phyloP scores from a whole-genome alignment of 2,888 invertebrate species.

The Eustalomyia histrio region DNA sequence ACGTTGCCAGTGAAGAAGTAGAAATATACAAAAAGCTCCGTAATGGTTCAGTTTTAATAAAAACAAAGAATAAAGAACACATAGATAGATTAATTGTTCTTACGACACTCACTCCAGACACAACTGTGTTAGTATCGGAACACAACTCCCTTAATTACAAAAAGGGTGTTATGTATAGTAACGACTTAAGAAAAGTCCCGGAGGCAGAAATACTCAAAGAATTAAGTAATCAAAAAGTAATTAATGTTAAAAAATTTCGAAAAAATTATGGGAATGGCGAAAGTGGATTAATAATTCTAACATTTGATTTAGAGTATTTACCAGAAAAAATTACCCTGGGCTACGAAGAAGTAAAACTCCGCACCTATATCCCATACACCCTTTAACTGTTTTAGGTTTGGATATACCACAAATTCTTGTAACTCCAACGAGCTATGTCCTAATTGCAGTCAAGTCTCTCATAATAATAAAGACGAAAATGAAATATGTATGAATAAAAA shows the following conservation, averaged over 20 bases:
- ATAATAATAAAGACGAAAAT: slow-evolving; percentile 9
- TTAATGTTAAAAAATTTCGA: slow-evolving; percentile 49
- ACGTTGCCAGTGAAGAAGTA: slow-evolving; percentile 17
- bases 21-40: slow-evolving; percentile 32
- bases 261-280: neutral
- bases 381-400: slow-evolving; percentile 10
- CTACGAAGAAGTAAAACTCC: neutral
- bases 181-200: neutral
- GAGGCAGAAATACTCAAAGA: slow-evolving; percentile 30
- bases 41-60: slow-evolving; percentile 41
- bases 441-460: slow-evolving; percentile 12
- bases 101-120: neutral
- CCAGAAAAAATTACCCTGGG: neutral
- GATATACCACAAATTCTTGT: slow-evolving; percentile 3
- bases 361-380: slow-evolving; percentile 20
- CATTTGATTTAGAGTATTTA: neutral
- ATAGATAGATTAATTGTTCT: slow-evolving; percentile 20
- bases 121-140: slow-evolving; percentile 12
- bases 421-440: neutral
- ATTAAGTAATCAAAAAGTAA: slow-evolving; percentile 46
- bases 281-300: slow-evolving; percentile 2
- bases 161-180: slow-evolving; percentile 38
- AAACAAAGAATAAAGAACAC: slow-evolving; percentile 34
- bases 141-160: slow-evolving; percentile 28
- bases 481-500: neutral